phyloP scores from a whole-genome alignment of 2,888 invertebrate species.

The Cecidostiba fungosa region DNA sequence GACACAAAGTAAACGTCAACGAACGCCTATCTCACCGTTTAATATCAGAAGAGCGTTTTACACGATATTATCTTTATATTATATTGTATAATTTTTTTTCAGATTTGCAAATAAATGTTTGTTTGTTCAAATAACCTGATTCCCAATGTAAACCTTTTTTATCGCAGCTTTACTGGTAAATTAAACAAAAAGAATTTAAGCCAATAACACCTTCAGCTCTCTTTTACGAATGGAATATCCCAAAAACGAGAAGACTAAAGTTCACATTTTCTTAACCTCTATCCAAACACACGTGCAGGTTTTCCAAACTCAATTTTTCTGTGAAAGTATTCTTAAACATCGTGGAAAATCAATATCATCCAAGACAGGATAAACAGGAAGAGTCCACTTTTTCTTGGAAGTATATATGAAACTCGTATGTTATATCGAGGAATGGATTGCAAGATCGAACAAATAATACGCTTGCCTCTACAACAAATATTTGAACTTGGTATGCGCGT shows the following conservation, averaged over 20 bases:
- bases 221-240: neutral
- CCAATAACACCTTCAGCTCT: no score
- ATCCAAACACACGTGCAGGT: neutral
- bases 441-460: neutral
- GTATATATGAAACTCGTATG: neutral
- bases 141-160: neutral
- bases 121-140: neutral
- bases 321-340: neutral
- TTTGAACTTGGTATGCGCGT: neutral
- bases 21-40: slow-evolving; percentile 13
- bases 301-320: neutral
- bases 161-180: neutral
- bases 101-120: neutral
- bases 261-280: neutral
- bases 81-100: neutral
- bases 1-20: slow-evolving; percentile 9
- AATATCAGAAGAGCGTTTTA: neutral
- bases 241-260: neutral
- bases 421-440: neutral
- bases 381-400: neutral
- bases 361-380: neutral
- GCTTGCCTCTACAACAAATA: neutral
- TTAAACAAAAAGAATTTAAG: no score
- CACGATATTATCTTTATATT: neutral
- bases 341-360: neutral